A percentile compares a stretch with the other conserved stretches of the same genome.
These are phyloP conservation scores for Rhabditoides inermis DNA, from an alignment of 2,888 invertebrate species.

Conservation along the genomic window DNA sequence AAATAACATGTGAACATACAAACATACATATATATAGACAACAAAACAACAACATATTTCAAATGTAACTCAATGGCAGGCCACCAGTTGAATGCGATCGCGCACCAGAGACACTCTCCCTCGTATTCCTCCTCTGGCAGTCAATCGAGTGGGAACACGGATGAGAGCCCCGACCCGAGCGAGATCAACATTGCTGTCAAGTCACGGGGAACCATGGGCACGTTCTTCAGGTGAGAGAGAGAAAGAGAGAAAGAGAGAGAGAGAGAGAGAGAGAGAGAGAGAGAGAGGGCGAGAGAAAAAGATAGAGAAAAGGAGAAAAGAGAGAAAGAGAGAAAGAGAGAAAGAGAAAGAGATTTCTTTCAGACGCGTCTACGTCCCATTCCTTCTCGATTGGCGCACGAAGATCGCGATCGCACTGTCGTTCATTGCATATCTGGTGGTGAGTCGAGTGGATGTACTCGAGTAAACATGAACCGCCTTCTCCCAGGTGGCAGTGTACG, in stretches of 20 bases:
- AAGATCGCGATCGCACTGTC: conserved; percentile 63
- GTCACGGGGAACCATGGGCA: conserved; percentile 38
- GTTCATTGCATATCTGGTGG: conserved; percentile 71
- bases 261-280: too few species aligned
- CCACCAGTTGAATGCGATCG: too few species aligned
- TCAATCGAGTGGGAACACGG: too few species aligned
- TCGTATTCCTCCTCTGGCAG: too few species aligned
- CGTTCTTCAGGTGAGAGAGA: conserved; percentile 40
- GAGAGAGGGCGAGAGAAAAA: too few species aligned
- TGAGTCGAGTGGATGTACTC: conserved; percentile 55
- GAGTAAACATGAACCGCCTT: not conserved
- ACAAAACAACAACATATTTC: not conserved
- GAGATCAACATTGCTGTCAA: conserved; percentile 29
- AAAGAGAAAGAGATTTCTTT: too few species aligned
- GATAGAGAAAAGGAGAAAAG: too few species aligned
- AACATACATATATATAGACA: not conserved
- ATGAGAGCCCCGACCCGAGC: conserved; percentile 15
- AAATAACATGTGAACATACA: not conserved
- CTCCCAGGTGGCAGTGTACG: conserved; percentile 64
- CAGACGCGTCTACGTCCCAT: conserved; percentile 47
- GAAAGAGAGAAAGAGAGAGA: too few species aligned
- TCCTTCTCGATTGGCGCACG: conserved; percentile 40
- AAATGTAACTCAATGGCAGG: too few species aligned
- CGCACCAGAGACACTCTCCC: too few species aligned
- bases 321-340: too few species aligned